phyloP scores from a whole-genome alignment of 1,140 invertebrate genomes.

The Drosophila seguyi region DNA sequence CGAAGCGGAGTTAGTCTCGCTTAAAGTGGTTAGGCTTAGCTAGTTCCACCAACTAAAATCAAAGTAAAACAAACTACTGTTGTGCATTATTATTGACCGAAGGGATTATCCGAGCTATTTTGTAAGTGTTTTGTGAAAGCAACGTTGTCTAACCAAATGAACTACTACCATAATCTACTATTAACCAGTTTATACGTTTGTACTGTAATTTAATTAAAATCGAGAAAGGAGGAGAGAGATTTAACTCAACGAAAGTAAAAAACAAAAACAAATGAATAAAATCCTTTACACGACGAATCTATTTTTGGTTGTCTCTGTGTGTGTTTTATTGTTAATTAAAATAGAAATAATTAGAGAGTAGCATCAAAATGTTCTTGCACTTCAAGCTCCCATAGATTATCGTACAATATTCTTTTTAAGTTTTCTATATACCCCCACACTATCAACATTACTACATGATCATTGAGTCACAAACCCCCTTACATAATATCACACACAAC shows the following conservation, averaged over 20 bases:
- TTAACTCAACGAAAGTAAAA: constrained; percentile 35
- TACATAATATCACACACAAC: constrained; percentile 51
- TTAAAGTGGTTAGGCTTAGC: constrained; percentile 72
- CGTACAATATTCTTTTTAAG: not conserved
- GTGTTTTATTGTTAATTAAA: constrained; percentile 41
- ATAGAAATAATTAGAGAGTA: constrained; percentile 24
- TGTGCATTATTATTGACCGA: constrained; percentile 57
- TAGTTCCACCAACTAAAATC: constrained; percentile 67
- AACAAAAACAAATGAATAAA: constrained; percentile 34
- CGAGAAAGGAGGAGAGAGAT: constrained; percentile 13
- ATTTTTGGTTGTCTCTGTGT: constrained; percentile 54
- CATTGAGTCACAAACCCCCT: constrained; percentile 33
- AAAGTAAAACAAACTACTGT: constrained; percentile 50
- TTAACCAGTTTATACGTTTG: constrained; percentile 78
- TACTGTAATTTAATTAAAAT: constrained; percentile 55
- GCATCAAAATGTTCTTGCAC: constrained; percentile 40
- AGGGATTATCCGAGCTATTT: constrained; percentile 34
- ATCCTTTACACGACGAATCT: constrained; percentile 64
- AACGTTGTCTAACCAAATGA: constrained; percentile 78
- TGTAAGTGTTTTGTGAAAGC: constrained; percentile 76
- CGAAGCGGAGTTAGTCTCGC: constrained; percentile 40
- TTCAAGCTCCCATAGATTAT: constrained; percentile 25
- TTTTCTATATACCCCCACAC: constrained; percentile 7
- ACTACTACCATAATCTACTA: constrained; percentile 57
- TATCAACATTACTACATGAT: constrained; percentile 18